Percentiles rank a stretch among this genome's conserved stretches.
Evolutionary conservation across 2,113 vertebrate species (phyloP).

Genomic region (Ariopsis seemanni): DNA sequence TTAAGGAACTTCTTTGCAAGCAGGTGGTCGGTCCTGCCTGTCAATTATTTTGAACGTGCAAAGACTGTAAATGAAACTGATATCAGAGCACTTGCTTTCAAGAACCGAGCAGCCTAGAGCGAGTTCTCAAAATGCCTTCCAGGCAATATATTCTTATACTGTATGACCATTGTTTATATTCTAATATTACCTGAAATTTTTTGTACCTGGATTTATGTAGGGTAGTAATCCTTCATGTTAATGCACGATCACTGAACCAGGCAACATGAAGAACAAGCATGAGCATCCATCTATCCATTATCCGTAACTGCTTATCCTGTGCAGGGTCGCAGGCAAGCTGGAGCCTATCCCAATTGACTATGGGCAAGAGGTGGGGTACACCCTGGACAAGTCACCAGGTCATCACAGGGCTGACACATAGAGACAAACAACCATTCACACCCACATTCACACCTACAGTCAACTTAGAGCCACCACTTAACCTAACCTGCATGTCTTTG

Average conservation of each 20-base stretch:
- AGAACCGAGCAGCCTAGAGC: neutral
- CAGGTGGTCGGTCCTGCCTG: constrained; percentile 16
- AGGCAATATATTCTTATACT: neutral
- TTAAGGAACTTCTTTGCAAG: constrained; percentile 23
- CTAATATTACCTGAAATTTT: neutral
- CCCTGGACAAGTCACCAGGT: too few species aligned
- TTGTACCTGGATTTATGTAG: neutral
- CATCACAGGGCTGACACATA: too few species aligned
- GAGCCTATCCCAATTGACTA: too few species aligned
- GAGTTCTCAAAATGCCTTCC: neutral
- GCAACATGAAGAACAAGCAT: neutral
- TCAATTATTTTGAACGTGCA: constrained; percentile 25
- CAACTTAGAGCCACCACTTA: too few species aligned
- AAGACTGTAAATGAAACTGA: neutral
- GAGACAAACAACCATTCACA: too few species aligned
- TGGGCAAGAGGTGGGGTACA: too few species aligned
- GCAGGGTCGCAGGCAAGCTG: too few species aligned
- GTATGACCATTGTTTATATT: too few species aligned
- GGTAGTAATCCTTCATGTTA: neutral
- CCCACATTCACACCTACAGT: too few species aligned
- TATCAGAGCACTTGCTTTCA: neutral
- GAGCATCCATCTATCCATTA: too few species aligned
- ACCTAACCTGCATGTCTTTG: too few species aligned
- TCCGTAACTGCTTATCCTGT: too few species aligned
- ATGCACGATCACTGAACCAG: neutral